Conservation (phyloP, 2,888 invertebrate genomes). For the Plagodis pulveraria region DNA sequence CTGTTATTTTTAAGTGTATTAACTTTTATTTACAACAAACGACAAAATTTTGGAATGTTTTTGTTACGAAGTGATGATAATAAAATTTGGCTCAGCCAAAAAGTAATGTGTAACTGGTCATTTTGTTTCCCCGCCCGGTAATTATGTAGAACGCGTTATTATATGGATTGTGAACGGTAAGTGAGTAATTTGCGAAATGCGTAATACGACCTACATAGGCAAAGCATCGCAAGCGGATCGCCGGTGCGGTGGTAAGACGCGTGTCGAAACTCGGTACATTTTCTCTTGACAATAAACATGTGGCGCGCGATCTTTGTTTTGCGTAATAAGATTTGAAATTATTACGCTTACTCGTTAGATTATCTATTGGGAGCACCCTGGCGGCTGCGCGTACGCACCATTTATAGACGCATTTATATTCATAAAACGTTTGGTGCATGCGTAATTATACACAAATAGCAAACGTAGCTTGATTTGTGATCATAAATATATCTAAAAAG, state of each 20-base stretch:
- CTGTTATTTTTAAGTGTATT: constrained; percentile 71
- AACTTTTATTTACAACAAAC: constrained; percentile 40
- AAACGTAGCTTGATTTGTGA: too few relatives aligned
- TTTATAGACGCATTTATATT: neutral
- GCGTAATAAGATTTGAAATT: constrained; percentile 50
- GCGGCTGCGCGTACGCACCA: neutral
- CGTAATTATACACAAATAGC: neutral
- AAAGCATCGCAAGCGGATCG: constrained; percentile 62
- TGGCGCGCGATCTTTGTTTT: constrained; percentile 65
- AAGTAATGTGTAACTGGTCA: constrained; percentile 51
- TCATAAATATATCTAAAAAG: too few relatives aligned
- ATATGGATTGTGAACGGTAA: constrained; percentile 57
- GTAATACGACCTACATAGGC: constrained; percentile 74
- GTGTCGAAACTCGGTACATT: constrained; percentile 62
- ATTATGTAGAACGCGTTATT: constrained; percentile 53
- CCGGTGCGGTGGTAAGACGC: constrained; percentile 53
- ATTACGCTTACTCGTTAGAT: constrained; percentile 40
- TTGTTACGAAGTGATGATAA: constrained; percentile 53
- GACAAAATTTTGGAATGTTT: constrained; percentile 39
- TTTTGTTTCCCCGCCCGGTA: constrained; percentile 46
- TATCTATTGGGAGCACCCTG: constrained; percentile 39
- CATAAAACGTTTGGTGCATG: neutral
- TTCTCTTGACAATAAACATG: constrained; percentile 72
- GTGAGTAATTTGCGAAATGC: constrained; percentile 72
- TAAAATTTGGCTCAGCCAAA: constrained; percentile 66